Conservation (phyloP, 2,888 invertebrate genomes). For the Podotricha telesiphe region DNA sequence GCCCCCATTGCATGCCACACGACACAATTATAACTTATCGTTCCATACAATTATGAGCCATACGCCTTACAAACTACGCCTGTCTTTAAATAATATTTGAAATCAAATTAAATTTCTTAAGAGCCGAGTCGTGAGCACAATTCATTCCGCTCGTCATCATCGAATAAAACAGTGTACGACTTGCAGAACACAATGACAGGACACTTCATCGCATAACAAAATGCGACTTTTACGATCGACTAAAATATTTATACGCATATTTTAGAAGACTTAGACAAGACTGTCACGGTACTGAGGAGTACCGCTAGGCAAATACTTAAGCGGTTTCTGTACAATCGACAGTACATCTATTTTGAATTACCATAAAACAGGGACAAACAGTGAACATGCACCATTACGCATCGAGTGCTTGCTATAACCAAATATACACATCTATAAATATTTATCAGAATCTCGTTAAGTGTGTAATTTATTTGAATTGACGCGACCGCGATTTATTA, state of each 20-base stretch:
- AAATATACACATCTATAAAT: conserved; percentile 68
- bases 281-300: conserved; percentile 54
- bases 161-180: conserved; percentile 55
- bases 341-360: conserved; percentile 61
- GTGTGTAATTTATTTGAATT: conserved; percentile 74
- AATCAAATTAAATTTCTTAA: conserved; percentile 50
- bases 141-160: conserved; percentile 67
- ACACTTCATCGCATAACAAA: conserved; percentile 54
- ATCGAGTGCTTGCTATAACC: conserved; percentile 77
- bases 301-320: conserved; percentile 72
- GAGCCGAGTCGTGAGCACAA: conserved; percentile 50
- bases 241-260: conserved; percentile 72
- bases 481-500: conserved; percentile 68
- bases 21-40: conserved; percentile 55
- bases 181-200: conserved; percentile 49
- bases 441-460: conserved; percentile 75
- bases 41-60: conserved; percentile 54
- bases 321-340: conserved; percentile 60
- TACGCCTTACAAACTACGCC: conserved; percentile 56
- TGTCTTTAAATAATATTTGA: conserved; percentile 44
- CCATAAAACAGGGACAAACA: conserved; percentile 68
- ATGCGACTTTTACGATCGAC: conserved; percentile 58
- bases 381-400: conserved; percentile 74
- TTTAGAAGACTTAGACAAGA: conserved; percentile 64
- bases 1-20: conserved; percentile 56